These are phyloP conservation scores for Tragopan temminckii DNA, from an alignment of 2,797 vertebrate species.

Conservation along the genomic window DNA sequence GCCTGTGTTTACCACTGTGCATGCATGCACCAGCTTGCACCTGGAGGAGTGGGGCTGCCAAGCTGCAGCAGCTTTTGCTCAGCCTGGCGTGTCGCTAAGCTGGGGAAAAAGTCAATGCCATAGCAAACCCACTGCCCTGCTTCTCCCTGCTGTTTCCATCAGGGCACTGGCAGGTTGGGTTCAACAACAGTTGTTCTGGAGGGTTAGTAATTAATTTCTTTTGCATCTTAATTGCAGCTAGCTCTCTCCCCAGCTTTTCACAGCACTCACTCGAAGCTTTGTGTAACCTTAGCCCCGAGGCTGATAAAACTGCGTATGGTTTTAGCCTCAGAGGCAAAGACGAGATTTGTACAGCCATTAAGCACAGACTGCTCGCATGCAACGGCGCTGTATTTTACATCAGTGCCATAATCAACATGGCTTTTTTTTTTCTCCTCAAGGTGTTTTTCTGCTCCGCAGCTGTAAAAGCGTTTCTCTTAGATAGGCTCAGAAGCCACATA, in stretches of 20 bases:
- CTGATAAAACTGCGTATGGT: too few species aligned
- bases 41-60: not conserved
- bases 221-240: not conserved
- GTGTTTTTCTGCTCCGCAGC: not conserved
- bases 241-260: not conserved
- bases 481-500: not conserved
- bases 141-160: not conserved
- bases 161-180: not conserved
- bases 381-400: not conserved
- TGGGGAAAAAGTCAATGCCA: not conserved
- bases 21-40: rapidly evolving
- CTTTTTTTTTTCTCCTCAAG: not conserved
- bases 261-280: not conserved
- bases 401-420: not conserved
- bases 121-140: not conserved
- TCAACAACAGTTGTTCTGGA: not conserved
- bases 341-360: not conserved
- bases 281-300: not conserved
- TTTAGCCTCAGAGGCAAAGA: not conserved
- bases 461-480: not conserved
- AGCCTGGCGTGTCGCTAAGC: not conserved
- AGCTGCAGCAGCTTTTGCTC: not conserved
- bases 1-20: not conserved
- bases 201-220: not conserved
- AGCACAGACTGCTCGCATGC: not conserved